phyloP scores from a whole-genome alignment of 2,797 vertebrate species.

The Peromyscus melanophrys region DNA sequence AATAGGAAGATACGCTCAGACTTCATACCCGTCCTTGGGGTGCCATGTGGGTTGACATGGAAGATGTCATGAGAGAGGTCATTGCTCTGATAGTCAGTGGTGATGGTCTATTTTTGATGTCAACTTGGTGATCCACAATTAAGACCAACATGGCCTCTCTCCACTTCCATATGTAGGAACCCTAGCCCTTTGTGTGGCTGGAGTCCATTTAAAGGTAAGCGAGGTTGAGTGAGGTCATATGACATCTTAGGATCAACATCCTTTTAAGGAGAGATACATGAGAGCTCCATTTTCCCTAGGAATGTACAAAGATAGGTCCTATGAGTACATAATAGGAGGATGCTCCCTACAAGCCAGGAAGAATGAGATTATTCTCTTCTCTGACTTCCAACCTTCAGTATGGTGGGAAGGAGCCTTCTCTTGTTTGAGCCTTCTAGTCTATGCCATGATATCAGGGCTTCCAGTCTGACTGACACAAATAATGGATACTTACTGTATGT shows the following conservation, averaged over 20 bases:
- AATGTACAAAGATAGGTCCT: not conserved
- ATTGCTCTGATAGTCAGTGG: not conserved
- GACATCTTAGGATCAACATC: not conserved
- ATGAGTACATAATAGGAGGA: not conserved
- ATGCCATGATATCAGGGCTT: not conserved
- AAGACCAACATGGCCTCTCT: not conserved
- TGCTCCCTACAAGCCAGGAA: not conserved
- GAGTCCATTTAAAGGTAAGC: not conserved
- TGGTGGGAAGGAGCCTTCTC: not conserved
- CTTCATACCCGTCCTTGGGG: not conserved
- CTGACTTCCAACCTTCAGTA: not conserved
- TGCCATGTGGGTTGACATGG: not conserved
- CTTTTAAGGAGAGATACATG: constrained; percentile 7
- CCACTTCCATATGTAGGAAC: not conserved
- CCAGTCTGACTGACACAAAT: not conserved
- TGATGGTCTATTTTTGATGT: constrained; percentile 15
- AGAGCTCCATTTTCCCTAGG: not conserved
- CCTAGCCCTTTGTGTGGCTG: not conserved
- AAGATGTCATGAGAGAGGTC: not conserved
- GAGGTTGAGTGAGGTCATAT: not conserved
- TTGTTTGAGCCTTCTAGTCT: not conserved
- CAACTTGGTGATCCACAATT: not conserved
- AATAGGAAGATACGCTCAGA: constrained; percentile 35
- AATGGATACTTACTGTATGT: constrained; percentile 14
- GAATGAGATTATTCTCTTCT: not conserved